These are phyloP conservation scores for Philopedon plagiatum DNA, from an alignment of 2,888 invertebrate genomes.

Conservation along the genomic window DNA sequence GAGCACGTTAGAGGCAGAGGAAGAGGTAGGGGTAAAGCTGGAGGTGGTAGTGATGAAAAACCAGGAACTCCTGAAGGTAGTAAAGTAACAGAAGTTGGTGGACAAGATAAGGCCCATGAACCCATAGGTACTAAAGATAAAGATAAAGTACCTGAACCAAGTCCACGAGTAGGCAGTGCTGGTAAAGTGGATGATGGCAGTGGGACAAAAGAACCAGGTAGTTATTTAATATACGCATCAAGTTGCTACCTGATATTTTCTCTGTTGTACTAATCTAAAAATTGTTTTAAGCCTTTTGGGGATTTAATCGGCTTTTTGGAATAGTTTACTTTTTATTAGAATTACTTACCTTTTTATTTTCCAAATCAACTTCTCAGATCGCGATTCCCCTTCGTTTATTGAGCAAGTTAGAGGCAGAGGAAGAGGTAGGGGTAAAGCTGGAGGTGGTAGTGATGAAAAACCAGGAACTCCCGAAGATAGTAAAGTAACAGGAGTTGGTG, in stretches of 20 bases:
- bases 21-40: neutral
- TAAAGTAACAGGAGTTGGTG: no score
- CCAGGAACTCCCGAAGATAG: neutral
- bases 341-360: no score
- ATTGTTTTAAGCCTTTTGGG: no score
- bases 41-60: neutral
- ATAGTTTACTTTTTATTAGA: no score
- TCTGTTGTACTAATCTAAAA: no score
- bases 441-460: neutral
- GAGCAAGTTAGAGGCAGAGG: constrained; percentile 14
- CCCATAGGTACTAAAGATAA: neutral
- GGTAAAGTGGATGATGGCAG: no score
- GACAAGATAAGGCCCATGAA: neutral
- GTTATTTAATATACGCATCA: no score
- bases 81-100: neutral
- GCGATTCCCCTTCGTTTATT: neutral
- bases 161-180: no score
- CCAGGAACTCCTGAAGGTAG: neutral
- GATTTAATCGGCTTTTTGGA: no score
- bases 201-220: no score
- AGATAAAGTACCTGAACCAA: neutral
- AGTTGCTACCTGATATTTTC: no score
- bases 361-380: no score
- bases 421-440: constrained; percentile 1
- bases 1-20: neutral